These are phyloP conservation scores for Apodemia mormo DNA, from an alignment of 2,888 invertebrate genomes.

Conservation along the genomic window DNA sequence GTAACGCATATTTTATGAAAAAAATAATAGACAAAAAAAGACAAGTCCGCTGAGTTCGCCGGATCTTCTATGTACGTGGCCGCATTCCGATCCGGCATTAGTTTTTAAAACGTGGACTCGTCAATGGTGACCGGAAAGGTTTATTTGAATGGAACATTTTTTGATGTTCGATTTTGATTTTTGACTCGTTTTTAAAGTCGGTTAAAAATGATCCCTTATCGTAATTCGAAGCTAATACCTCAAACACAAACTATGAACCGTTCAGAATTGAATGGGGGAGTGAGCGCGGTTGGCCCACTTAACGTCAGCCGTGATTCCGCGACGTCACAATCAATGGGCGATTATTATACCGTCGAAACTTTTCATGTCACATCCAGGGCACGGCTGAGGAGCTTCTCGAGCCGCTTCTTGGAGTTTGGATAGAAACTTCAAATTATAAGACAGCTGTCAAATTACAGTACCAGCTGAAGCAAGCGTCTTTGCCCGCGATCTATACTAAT, in stretches of 20 bases:
- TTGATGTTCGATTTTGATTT: no score
- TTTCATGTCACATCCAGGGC: conserved; percentile 3
- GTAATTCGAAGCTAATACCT: neutral
- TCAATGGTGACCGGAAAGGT: no score
- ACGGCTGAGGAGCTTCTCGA: neutral
- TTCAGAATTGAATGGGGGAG: neutral
- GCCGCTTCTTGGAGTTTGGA: neutral
- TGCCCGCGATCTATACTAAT: no score
- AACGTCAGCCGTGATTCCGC: neutral
- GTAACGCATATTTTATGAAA: no score
- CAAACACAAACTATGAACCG: neutral
- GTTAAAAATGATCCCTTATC: neutral
- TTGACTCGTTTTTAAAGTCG: no score
- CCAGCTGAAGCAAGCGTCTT: neutral
- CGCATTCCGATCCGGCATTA: no score
- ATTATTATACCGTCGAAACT: neutral
- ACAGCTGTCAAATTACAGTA: neutral
- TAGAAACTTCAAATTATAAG: neutral
- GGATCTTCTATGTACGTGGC: no score
- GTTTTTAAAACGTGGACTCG: no score
- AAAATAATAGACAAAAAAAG: no score
- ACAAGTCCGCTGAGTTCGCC: no score
- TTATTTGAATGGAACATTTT: no score
- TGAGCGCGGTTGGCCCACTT: neutral
- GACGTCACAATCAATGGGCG: neutral